Base-by-base conservation (phyloP, 1,140 invertebrate species). In the Gryllus bimaculatus region DNA sequence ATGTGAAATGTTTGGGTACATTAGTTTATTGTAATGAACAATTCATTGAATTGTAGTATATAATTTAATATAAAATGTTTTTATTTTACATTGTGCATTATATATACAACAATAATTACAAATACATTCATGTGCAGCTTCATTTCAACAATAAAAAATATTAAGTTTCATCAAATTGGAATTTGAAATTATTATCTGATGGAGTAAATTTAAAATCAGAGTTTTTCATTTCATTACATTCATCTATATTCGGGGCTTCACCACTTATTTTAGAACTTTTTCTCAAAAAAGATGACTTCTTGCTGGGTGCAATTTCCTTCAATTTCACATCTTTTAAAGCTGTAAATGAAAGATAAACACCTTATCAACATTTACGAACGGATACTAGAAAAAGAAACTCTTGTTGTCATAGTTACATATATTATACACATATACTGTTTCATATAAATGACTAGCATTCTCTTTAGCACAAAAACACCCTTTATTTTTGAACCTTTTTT, bases 401-500 rank as follows among this genome's bases (percentile, higher is more conserved):
- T 66, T 0, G 18, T 66, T 7, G 7, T 66, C 0, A 66, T 66
- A 66, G 18, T 66, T 10, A 18, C 10, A 66, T 7, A 66, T 66
- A 18, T 39, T 39, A 39, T 5, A 39, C 26, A 39, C 26, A 39
- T 39, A 39, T 39, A 39, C 26, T 39, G 26, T 39, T 39, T 39
- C 26, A 39, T 5, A 39, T 39, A 1, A 39, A 39, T 1, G 26
- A 2, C 26, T 39, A 39, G 26, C 26, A 39, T 5, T 5, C 26
- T 39, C 5, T 39, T 2, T 39, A 39, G 26, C 26, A 39, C 1
- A 39, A 39, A 39, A 39, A 39, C 1, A 39, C 1, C 26, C 26
- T 39, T 39, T 39, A 39, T 39, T 66, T 18, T 66, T 66, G n/a
- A 83, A 85, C 85, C 83, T 84, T 88, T 88, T 10, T 83, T 83